A percentile compares a stretch with the other conserved stretches of the same genome.
phyloP scores from a whole-genome alignment of 2,888 invertebrate species.

The Spodoptera picta region DNA sequence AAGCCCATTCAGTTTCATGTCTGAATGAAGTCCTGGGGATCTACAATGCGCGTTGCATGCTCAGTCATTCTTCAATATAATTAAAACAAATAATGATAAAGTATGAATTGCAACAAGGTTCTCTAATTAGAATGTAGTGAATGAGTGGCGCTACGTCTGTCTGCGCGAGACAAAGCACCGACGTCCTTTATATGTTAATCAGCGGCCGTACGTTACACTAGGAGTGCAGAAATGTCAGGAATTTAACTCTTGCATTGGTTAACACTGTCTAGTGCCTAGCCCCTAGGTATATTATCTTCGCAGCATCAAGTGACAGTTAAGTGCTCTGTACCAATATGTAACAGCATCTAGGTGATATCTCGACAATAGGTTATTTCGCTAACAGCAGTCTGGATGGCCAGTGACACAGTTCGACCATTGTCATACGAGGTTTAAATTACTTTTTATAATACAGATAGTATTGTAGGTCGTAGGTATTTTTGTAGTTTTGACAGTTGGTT shows the following conservation, averaged over 20 bases:
- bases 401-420: conserved; percentile 13
- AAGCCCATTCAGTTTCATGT: conserved; percentile 17
- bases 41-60: not conserved
- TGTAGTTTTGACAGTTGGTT: conserved; percentile 11
- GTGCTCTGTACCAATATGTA: not conserved
- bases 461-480: not conserved
- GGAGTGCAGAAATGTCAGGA: conserved; percentile 8
- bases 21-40: conserved; percentile 11
- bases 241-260: conserved; percentile 4
- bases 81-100: conserved; percentile 27
- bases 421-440: conserved; percentile 7
- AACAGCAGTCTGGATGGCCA: not conserved
- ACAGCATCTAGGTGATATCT: conserved; percentile 5
- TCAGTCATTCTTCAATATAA: conserved; percentile 5
- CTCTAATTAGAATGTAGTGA: conserved; percentile 36
- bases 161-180: conserved; percentile 27
- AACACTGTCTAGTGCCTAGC: not conserved
- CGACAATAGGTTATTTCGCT: not conserved
- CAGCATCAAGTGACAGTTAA: not conserved
- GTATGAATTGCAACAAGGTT: conserved; percentile 2
- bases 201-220: conserved; percentile 2
- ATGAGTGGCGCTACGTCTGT: conserved; percentile 17
- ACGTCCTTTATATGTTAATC: conserved; percentile 31
- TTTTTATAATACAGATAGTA: conserved; percentile 20
- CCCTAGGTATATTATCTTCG: not conserved